These are phyloP conservation scores for Arvicanthis niloticus DNA, from an alignment of 2,113 vertebrate genomes.

Conservation along the genomic window DNA sequence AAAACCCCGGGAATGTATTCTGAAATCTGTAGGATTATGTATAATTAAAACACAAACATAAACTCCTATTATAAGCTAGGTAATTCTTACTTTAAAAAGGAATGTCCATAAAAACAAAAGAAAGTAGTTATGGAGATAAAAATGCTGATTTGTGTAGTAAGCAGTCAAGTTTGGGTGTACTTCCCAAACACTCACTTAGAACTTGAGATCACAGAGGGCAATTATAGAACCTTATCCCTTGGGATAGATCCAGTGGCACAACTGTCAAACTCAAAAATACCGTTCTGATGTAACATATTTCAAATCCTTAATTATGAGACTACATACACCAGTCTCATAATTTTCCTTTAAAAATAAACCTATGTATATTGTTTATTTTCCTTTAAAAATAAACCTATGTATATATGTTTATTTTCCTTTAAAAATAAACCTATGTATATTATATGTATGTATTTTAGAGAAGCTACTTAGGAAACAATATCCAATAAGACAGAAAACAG, in stretches of 20 bases:
- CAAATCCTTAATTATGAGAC: neutral
- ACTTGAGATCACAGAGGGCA: constrained; percentile 10
- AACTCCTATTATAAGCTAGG: constrained; percentile 21
- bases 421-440: neutral
- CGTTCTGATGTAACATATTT: constrained; percentile 9
- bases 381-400: neutral
- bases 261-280: constrained; percentile 25
- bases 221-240: neutral
- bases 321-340: neutral
- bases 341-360: constrained; percentile 7
- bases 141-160: constrained; percentile 22
- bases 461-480: constrained; percentile 44
- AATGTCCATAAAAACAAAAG: constrained; percentile 30
- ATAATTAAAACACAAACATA: constrained; percentile 50
- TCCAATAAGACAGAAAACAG: constrained; percentile 45
- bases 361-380: neutral
- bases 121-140: constrained; percentile 16
- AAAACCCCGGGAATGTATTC: constrained; percentile 44
- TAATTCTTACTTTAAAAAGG: constrained; percentile 26
- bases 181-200: constrained; percentile 26
- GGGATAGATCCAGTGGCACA: neutral
- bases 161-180: constrained; percentile 28
- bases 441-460: neutral
- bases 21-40: constrained; percentile 35
- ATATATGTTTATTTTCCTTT: too few species aligned